Evolutionary conservation across 1,140 invertebrate species (phyloP).

Genomic region (Psix sp.): DNA sequence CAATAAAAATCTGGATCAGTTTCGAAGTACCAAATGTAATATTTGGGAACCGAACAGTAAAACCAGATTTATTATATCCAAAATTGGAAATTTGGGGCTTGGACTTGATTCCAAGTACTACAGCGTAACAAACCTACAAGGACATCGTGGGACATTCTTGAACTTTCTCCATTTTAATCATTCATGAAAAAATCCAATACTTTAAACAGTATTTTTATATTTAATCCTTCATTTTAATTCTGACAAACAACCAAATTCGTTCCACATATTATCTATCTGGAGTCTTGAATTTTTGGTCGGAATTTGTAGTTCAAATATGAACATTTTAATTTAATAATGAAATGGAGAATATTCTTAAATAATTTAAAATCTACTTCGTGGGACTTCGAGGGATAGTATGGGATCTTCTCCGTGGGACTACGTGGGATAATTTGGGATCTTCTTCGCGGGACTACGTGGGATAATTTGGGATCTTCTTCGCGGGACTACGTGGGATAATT

Average conservation of each 20-base stretch:
- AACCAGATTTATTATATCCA: neutral
- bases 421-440: conserved; percentile 7
- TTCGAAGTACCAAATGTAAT: neutral
- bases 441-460: neutral
- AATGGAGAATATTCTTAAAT: neutral
- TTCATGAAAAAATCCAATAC: neutral
- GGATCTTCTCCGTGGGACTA: neutral
- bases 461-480: neutral
- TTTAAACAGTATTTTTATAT: too few species aligned
- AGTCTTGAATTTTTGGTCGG: neutral
- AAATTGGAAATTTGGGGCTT: neutral
- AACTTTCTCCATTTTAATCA: too few species aligned
- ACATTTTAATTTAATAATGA: too few species aligned
- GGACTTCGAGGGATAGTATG: neutral
- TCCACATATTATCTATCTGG: too few species aligned
- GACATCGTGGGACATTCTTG: neutral
- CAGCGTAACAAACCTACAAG: too few species aligned
- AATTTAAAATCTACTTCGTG: neutral
- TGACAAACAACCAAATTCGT: too few species aligned
- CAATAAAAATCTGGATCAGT: too few species aligned
- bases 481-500: neutral
- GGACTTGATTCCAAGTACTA: neutral
- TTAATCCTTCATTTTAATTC: too few species aligned
- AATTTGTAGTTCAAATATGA: neutral
- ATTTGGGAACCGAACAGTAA: neutral